These are phyloP conservation scores for Diploptera punctata DNA, from an alignment of 2,888 invertebrate genomes.

Conservation along the genomic window DNA sequence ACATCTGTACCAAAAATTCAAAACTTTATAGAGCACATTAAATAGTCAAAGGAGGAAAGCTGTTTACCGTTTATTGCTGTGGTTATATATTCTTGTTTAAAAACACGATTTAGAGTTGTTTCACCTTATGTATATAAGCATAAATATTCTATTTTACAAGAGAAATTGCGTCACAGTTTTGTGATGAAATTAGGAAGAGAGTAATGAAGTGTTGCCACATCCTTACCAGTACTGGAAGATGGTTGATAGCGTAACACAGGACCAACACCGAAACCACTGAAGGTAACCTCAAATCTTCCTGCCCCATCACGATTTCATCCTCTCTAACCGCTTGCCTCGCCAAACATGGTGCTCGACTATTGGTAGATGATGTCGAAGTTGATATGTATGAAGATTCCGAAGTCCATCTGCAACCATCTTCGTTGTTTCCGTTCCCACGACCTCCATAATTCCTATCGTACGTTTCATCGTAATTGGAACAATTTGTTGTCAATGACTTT, in stretches of 20 bases:
- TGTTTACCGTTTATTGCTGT: no score
- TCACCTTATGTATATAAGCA: no score
- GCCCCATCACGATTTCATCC: slow-evolving; percentile 49
- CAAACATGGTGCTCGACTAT: slow-evolving; percentile 46
- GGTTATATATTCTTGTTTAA: no score
- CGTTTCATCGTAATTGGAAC: slow-evolving; percentile 29
- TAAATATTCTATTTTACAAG: no score
- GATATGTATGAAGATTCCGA: slow-evolving; percentile 45
- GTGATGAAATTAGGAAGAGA: no score
- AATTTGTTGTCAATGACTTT: not conserved
- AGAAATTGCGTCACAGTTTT: no score
- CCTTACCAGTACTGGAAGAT: slow-evolving; percentile 66
- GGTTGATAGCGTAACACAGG: slow-evolving; percentile 64
- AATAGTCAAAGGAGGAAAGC: no score
- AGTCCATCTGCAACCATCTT: slow-evolving; percentile 33
- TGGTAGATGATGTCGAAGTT: slow-evolving; percentile 47
- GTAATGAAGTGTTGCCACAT: no score
- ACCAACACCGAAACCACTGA: slow-evolving; percentile 59
- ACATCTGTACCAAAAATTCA: no score
- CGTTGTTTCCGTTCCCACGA: not conserved
- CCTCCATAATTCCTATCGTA: slow-evolving; percentile 12
- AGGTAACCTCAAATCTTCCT: slow-evolving; percentile 51
- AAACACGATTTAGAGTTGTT: no score
- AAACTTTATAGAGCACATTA: no score
- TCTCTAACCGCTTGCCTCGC: slow-evolving; percentile 36